Conservation (phyloP, 1,140 invertebrate species). For the Saccostrea glomerata region DNA sequence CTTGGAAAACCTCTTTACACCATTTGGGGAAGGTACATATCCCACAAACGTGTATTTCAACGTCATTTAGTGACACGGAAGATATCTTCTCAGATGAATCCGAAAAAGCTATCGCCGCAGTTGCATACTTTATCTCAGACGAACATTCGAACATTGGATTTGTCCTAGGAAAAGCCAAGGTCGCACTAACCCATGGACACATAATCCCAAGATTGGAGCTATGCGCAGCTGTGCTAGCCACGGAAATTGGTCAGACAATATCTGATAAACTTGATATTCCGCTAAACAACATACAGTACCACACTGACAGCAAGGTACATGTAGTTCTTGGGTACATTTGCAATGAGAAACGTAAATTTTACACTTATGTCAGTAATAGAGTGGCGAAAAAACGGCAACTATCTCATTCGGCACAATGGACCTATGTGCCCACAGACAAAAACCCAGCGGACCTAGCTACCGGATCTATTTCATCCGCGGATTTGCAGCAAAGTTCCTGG, state of each 20-base stretch:
- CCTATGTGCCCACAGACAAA: conserved; percentile 1
- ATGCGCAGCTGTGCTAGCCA: conserved; percentile 46
- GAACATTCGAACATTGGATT: conserved; percentile 31
- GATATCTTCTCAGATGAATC: conserved; percentile 63
- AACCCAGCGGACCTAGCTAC: conserved; percentile 33
- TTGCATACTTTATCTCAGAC: conserved; percentile 42
- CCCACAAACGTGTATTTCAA: conserved; percentile 35
- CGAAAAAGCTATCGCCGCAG: conserved; percentile 48
- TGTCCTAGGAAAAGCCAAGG: conserved; percentile 40
- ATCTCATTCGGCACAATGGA: not conserved
- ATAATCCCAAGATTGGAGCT: conserved; percentile 52
- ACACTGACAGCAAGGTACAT: conserved; percentile 50
- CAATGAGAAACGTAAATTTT: conserved; percentile 47
- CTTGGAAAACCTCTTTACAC: conserved; percentile 45
- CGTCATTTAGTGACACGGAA: conserved; percentile 74
- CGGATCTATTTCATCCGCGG: no score
- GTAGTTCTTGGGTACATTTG: conserved; percentile 51
- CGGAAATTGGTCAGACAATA: conserved; percentile 39
- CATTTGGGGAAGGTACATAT: conserved; percentile 30
- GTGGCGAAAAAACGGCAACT: not conserved
- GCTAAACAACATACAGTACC: conserved; percentile 28
- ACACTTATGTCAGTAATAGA: conserved; percentile 44
- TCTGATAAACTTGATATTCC: not conserved
- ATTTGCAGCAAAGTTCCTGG: not conserved
- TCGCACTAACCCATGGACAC: conserved; percentile 21